phyloP scores from a whole-genome alignment of 2,113 vertebrate species.

The Ammodytes marinus region DNA sequence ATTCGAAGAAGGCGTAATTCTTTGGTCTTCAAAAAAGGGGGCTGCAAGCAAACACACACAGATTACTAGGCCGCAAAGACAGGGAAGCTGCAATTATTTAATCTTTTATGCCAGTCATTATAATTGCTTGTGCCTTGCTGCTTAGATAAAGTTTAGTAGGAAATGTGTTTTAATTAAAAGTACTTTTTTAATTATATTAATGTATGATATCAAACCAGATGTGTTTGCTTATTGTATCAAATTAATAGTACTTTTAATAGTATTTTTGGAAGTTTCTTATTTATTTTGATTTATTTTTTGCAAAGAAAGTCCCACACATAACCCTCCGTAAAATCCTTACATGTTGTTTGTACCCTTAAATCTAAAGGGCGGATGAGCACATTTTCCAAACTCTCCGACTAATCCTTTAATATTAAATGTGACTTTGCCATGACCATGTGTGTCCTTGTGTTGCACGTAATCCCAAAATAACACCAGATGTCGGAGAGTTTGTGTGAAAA shows the following conservation, averaged over 20 bases:
- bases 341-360: neutral
- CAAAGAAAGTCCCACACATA: neutral
- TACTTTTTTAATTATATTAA: neutral
- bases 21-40: conserved; percentile 1
- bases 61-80: conserved; percentile 8
- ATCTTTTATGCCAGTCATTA: neutral
- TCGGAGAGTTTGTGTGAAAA: neutral
- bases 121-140: neutral
- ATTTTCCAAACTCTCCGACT: conserved; percentile 18
- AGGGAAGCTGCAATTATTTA: conserved; percentile 8
- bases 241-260: no score
- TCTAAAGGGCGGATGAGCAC: neutral
- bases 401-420: conserved; percentile 9
- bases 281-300: neutral
- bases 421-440: neutral
- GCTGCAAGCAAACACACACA: neutral
- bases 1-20: conserved; percentile 1
- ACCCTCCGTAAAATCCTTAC: no score
- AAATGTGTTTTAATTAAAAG: neutral
- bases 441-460: neutral
- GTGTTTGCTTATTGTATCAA: neutral
- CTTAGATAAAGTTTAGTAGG: neutral
- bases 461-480: neutral
- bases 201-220: neutral
- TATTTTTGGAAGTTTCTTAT: no score